A percentile compares a stretch with the other conserved stretches of the same genome.
Evolutionary conservation across 2,797 vertebrate species (phyloP).

Genomic region (Adrianichthys oophorus): DNA sequence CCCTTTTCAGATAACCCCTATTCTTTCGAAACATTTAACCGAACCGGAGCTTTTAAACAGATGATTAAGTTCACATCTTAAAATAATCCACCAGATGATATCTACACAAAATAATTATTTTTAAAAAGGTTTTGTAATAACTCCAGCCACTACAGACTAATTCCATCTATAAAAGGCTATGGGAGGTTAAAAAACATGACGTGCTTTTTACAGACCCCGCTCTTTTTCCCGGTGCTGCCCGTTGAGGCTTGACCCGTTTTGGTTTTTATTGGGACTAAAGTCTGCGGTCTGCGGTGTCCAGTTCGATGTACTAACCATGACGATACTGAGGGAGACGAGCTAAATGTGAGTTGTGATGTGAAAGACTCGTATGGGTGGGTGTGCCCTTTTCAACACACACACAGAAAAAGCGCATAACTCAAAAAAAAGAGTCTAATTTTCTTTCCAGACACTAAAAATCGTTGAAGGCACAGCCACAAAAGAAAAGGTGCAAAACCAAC

Average conservation of each 20-base stretch:
- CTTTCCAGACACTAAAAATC: slow-evolving; percentile 22
- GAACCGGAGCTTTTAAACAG: slow-evolving; percentile 30
- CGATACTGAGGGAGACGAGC: slow-evolving; percentile 32
- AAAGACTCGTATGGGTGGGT: slow-evolving; percentile 7
- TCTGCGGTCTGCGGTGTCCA: slow-evolving; percentile 60
- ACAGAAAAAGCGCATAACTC: background rate
- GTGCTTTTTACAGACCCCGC: slow-evolving; percentile 14
- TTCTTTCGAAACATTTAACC: slow-evolving; percentile 41
- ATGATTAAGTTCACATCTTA: background rate
- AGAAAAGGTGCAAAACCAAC: slow-evolving; percentile 44
- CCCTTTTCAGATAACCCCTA: slow-evolving; percentile 59
- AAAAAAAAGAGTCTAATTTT: slow-evolving; percentile 17
- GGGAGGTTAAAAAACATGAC: slow-evolving; percentile 26
- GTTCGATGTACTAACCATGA: slow-evolving; percentile 19
- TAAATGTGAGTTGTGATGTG: slow-evolving; percentile 19
- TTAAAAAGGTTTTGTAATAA: slow-evolving; percentile 18
- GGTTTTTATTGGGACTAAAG: slow-evolving; percentile 43
- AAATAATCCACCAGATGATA: slow-evolving; percentile 22
- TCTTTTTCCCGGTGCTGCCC: slow-evolving; percentile 42
- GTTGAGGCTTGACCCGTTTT: slow-evolving; percentile 32
- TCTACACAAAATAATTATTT: slow-evolving; percentile 19
- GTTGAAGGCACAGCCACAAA: slow-evolving; percentile 25
- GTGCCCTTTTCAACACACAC: background rate
- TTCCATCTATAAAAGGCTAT: slow-evolving; percentile 9
- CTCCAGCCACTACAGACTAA: slow-evolving; percentile 12